These are phyloP conservation scores for Strix occidentalis DNA, from an alignment of 2,797 vertebrate species.

Conservation along the genomic window DNA sequence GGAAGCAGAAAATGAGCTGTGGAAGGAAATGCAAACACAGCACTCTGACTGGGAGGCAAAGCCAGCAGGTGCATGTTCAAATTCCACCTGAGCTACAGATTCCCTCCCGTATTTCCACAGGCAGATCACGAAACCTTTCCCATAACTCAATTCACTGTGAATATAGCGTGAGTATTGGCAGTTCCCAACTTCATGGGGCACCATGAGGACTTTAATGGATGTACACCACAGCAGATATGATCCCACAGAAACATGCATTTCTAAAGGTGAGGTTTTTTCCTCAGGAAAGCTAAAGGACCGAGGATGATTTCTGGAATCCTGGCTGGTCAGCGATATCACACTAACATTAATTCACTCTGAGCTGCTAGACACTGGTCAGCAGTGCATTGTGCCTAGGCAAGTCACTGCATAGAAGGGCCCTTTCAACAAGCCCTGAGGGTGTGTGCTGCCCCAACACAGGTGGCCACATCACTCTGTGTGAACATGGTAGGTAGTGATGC, in stretches of 20 bases:
- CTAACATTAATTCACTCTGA: neutral
- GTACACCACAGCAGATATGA: neutral
- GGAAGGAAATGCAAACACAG: neutral
- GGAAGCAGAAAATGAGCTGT: conserved; percentile 10
- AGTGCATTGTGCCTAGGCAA: neutral
- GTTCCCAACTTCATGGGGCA: neutral
- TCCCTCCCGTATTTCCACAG: neutral
- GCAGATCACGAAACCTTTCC: neutral
- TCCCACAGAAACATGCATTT: neutral
- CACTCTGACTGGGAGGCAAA: neutral
- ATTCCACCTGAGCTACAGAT: neutral
- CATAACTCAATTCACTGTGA: neutral
- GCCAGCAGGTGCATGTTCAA: neutral
- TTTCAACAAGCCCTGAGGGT: neutral
- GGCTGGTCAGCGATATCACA: neutral
- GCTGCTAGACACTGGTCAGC: neutral
- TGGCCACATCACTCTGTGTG: neutral
- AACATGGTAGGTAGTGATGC: accelerated
- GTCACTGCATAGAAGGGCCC: neutral
- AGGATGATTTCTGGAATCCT: neutral
- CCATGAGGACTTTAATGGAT: neutral
- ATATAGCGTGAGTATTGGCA: neutral
- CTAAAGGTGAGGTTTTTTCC: neutral
- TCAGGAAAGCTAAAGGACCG: neutral
- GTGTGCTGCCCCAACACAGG: neutral